Evolutionary conservation across 2,113 vertebrate species (phyloP), one percentile per base, ranked within the genome.

Genomic region (human (Homo sapiens)): DNA sequence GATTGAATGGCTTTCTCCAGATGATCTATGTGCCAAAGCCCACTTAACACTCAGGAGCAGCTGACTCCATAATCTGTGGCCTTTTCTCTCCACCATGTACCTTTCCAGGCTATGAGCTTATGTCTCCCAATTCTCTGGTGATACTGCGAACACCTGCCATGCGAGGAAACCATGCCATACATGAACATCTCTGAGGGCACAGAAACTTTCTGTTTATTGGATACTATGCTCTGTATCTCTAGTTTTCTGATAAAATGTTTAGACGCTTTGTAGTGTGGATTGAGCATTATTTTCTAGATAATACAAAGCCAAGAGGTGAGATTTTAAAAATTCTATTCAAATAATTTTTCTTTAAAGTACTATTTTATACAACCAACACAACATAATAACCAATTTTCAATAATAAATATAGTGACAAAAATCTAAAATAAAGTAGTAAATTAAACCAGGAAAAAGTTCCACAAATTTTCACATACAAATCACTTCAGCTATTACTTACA

Each of bases 391-490:
- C 38, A 64, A 70, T 95, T 73, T 93, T 1, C 25, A 52, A n/a
- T 30, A 73, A 32, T 43, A 83, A 90, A 50, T 82, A 61, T 22
- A 72, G n/a, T 81, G 75, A 88, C 10, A 80, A 52, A 94, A 79
- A 23, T 45, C 25, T 72, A 64, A 96, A 93, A 75, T 38, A 80
- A 73, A 35, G 23, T 8, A 72, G 79, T 52, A 57, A 92, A 82
- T 16, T 75, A 82, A 86, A 40, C 9, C 20, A 79, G 14, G 52
- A 50, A 76, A 83, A 73, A 12, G 0, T 35, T 38, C 83, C 43
- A 83, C 32, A 68, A 70, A 48, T 94, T 95, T 45, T 57, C 40
- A 76, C 8, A 57, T 27, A 78, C 48, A 83, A 86, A 61, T 57
- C 50, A 87, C 25, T 50, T 83, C 43, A 35, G 43, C 30, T 79